Base-by-base conservation (phyloP, 1,140 invertebrate genomes). In the Lepidurus couesii region DNA sequence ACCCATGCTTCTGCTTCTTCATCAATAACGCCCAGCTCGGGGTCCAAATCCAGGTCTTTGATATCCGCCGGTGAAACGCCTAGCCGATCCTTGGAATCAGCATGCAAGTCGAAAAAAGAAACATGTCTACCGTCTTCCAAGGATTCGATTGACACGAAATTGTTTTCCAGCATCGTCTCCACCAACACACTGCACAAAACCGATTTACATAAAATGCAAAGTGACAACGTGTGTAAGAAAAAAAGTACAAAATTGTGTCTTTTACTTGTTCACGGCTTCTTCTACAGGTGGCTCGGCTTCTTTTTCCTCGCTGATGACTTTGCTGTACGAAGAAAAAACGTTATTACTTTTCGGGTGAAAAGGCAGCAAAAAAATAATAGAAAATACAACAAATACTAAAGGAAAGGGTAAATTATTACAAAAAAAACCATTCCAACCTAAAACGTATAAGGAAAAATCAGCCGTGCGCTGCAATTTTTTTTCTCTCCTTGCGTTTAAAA, bases 1-100 rank as follows among this genome's bases (percentile, higher is more conserved):
- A 92, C 94, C 96, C 95, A 98, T 0, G 93, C 93, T 84, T 97
- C 95, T 0, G 93, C 91, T 83, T 98, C 95, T 16, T 91, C 89
- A 65, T 92, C 90, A 1, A 90, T 90, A 21, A 97, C 85, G 1
- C 92, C 91, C 42, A 96, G 85, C 42, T 90, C 88, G 0, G 93
- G 90, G 84, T 97, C 95, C 1, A 93, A 90, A 53, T 90, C 85
- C 73, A 84, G 79, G 43, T 84, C 82, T 75, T 80, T 81, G 1
- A 81, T 79, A 42, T 85, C 83, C 43, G 79, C 74, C 3, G 78
- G 74, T 7, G 88, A 90, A 42, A 91, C 84, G 5, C 86, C 90
- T 80, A 81, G 84, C 82, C 78, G 43, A 80, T 74, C 74, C 79
- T 26, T 81, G 73, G 42, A 78, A 80, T 21, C 73, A 78, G 45